Base-by-base conservation (phyloP, 2,113 vertebrate species). In the Pollimyrus isidori region DNA sequence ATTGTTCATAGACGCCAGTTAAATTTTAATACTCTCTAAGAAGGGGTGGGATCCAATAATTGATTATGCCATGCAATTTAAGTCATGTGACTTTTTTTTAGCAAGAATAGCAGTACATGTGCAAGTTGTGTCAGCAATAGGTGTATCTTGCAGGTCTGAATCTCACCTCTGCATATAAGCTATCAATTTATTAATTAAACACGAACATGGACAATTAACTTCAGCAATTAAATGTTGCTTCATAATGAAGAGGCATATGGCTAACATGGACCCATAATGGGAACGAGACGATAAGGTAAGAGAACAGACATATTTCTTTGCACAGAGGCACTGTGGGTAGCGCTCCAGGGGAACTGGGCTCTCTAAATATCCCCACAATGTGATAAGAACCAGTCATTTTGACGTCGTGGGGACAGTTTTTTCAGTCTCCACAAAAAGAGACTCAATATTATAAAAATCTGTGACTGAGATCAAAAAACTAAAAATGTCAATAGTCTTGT, bases 121-220 rank as follows among this genome's bases (percentile, higher is more conserved):
- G 26, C 3, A 17, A 30, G 35, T 42, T 42, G 73, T 17, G 15
- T 80, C 35, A 19, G 5, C 17, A 15, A 76, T 76, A 6, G 11
- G 30, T 1, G 2, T 15, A 7, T 13, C 4, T 11, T 76, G 15
- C 30, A 80, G 35, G 35, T 80, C 35, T 80, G 73, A 15, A 42
- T 80, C 13, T 80, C 73, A 39, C 73, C 73, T 17, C 35, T 42
- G 5, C 73, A 42, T 80, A 42, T 80, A 80, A 80, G 13, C 73
- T 17, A 80, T 80, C 73, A 80, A 80, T 80, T 80, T 80, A 80
- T 80, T 80, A 80, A 80, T 80, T 69, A 69, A 30, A 69, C 62
- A 69, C 62, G 26, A 69, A 69, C 62, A 69, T 69, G 62, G 62
- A 69, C 62, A 69, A 69, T 69, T 69, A 69, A 69, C 62, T 69